phyloP scores from a whole-genome alignment of 2,797 vertebrate species.

The Squalus acanthias region DNA sequence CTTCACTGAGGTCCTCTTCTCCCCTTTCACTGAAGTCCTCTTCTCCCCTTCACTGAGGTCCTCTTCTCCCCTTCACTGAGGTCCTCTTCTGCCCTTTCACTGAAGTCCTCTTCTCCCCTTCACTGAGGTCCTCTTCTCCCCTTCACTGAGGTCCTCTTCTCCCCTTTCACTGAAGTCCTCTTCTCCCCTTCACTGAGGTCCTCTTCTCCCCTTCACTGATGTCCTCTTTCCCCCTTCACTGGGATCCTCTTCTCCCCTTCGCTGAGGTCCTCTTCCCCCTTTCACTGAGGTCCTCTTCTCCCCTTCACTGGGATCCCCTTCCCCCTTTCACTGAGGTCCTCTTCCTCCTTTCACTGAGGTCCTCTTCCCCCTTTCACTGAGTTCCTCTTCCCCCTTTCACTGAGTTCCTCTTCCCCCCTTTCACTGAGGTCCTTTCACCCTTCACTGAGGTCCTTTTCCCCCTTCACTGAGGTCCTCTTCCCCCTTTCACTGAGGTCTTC shows the following conservation, averaged over 20 bases:
- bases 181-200: not conserved
- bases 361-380: no score
- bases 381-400: not conserved
- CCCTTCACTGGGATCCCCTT: not conserved
- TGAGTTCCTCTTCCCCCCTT: not conserved
- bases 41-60: not conserved
- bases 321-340: not conserved
- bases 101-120: not conserved
- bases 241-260: no score
- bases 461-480: no score
- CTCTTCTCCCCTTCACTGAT: not conserved
- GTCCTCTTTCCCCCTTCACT: not conserved
- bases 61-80: not conserved
- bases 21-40: no score
- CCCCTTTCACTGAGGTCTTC: no score
- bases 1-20: no score
- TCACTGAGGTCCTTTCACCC: not conserved
- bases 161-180: not conserved
- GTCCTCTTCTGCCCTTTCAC: not conserved
- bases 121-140: not conserved
- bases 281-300: not conserved
- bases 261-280: no score
- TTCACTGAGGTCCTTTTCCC: no score
- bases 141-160: not conserved
- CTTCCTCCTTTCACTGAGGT: not conserved